Base-by-base conservation (phyloP, 2,888 invertebrate genomes). In the Melieria crassipennis region DNA sequence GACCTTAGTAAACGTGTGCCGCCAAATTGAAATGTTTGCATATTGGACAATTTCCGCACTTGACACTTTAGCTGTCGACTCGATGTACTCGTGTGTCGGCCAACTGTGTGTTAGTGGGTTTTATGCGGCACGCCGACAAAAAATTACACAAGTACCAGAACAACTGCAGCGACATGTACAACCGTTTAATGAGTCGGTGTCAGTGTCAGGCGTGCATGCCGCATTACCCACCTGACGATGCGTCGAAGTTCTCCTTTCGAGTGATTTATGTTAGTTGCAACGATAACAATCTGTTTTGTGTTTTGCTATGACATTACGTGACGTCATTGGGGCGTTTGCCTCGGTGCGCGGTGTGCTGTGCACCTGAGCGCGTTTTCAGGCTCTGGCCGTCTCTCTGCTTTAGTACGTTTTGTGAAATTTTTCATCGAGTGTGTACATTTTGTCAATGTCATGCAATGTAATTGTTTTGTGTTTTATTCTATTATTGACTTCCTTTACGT, bases 1-100 rank as follows among this genome's bases (percentile, higher is more conserved):
- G 52, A 5, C 9, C 52, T 52, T 13, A 7, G 52, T 13, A 52
- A 52, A 52, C 13, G 13, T 30, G 30, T 30, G 52, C 52, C 52
- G 47, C 46, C 47, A 61, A 42, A 43, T 61, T 42, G 5, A 42
- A 61, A 61, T 61, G 45, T 46, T 7, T 47, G 47, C 30, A 52
- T 58, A 30, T 47, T 11, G n/a, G 63, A 63, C 13, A 63, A 63
- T 50, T 63, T 63, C 63, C 63, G 63, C 63, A 50, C 63, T 10
- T 30, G 30, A 48, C 63, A 63, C 63, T 48, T 11, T 30, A 30
- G 30, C 30, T 30, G 30, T 30, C 30, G 30, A 30, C 30, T 30
- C 30, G 30, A 3, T 30, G 30, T 16, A 47, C 13, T 10, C 48
- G 9, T 47, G 9, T 63, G 7, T 48, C n/a, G 16, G 9, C 9